phyloP scores from a whole-genome alignment of 2,888 invertebrate genomes.

The Axea sp. region DNA sequence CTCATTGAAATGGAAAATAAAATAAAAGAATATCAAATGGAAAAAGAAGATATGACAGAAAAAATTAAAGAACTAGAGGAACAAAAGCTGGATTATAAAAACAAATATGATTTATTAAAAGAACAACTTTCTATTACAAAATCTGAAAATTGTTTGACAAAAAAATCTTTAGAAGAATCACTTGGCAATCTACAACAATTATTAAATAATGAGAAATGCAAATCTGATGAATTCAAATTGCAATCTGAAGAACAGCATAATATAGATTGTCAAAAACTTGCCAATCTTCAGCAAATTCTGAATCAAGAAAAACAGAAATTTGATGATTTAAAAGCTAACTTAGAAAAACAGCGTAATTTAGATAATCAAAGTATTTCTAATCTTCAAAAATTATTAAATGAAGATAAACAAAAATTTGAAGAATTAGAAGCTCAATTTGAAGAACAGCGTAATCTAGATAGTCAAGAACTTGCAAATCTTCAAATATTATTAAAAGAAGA shows the following conservation, averaged over 20 bases:
- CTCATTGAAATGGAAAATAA: not conserved
- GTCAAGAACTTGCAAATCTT: not conserved
- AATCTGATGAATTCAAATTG: too few relatives aligned
- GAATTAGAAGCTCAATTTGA: too few relatives aligned
- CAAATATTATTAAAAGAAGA: slow-evolving; percentile 9
- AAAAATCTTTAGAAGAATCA: too few relatives aligned
- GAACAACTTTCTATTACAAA: slow-evolving; percentile 5
- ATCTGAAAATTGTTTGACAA: not conserved
- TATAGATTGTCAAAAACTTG: too few relatives aligned
- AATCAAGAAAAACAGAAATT: not conserved
- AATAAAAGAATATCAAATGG: not conserved
- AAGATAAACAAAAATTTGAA: too few relatives aligned
- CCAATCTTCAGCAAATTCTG: too few relatives aligned
- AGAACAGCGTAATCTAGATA: too few relatives aligned
- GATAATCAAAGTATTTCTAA: too few relatives aligned
- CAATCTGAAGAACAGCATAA: too few relatives aligned
- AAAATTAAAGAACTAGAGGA: not conserved
- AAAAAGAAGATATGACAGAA: not conserved
- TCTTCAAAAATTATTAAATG: too few relatives aligned
- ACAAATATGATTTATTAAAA: slow-evolving; percentile 3
- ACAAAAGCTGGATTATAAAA: slow-evolving; percentile 23
- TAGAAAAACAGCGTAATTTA: not conserved
- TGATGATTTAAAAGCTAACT: not conserved
- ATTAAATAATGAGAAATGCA: too few relatives aligned
- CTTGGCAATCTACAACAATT: too few relatives aligned